Evolutionary conservation across 2,888 invertebrate species (phyloP).

Genomic region (Drosophila multiciliata): DNA sequence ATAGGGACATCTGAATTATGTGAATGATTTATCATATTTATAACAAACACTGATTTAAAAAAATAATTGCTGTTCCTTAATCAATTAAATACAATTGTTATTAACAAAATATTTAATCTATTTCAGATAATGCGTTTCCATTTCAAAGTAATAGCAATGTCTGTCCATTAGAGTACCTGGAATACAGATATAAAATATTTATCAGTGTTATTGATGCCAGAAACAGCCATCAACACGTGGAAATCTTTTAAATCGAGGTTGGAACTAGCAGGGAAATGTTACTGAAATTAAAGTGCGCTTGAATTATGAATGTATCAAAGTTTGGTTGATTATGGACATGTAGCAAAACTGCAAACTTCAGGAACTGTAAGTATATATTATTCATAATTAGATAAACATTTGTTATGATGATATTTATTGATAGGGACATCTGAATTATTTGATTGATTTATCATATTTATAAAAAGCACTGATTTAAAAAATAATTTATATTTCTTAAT

Average conservation of each 20-base stretch:
- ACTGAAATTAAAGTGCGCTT: no score
- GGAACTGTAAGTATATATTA: slow-evolving; percentile 1
- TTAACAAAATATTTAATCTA: background rate
- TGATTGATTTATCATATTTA: slow-evolving; percentile 55
- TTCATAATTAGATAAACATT: background rate
- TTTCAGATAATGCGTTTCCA: background rate
- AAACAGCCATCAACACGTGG: slow-evolving; percentile 30
- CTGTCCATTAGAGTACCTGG: background rate
- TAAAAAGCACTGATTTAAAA: slow-evolving; percentile 23
- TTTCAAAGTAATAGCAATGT: background rate
- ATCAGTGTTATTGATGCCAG: background rate
- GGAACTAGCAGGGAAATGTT: background rate
- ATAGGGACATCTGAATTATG: slow-evolving; percentile 63
- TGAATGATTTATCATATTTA: slow-evolving; percentile 56
- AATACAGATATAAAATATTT: background rate
- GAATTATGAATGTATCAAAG: background rate
- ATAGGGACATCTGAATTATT: slow-evolving; percentile 63
- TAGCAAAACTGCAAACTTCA: background rate
- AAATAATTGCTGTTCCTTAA: background rate
- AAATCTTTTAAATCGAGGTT: background rate
- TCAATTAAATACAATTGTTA: background rate
- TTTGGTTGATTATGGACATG: slow-evolving; percentile 1
- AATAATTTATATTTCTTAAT: background rate
- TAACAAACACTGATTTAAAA: slow-evolving; percentile 24
- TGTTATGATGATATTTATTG: slow-evolving; percentile 49